A percentile compares a stretch with the other conserved stretches of the same genome.
These are phyloP conservation scores for Phaetusa simplex DNA, from an alignment of 2,113 vertebrate genomes.

Conservation along the genomic window DNA sequence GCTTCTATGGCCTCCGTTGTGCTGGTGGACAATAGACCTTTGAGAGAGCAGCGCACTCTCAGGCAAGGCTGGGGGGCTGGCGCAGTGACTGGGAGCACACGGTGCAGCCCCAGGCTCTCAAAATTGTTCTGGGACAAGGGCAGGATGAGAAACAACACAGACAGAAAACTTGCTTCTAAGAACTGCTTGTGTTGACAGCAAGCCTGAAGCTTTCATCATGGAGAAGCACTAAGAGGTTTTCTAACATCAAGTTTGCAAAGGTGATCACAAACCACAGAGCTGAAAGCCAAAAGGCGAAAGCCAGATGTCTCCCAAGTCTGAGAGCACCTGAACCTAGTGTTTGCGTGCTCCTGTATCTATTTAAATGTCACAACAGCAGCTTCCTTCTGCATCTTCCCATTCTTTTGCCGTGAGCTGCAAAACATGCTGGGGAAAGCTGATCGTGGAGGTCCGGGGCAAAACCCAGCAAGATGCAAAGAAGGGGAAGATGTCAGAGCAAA, in stretches of 20 bases:
- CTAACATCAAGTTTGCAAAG: not conserved
- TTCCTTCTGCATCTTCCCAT: not conserved
- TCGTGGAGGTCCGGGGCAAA: not conserved
- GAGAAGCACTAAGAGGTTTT: not conserved
- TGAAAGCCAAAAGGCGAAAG: not conserved
- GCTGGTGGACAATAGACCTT: not conserved
- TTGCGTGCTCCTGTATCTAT: not conserved
- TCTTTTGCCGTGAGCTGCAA: not conserved
- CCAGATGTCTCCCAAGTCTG: not conserved
- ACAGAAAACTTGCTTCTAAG: not conserved
- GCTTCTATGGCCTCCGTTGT: not conserved
- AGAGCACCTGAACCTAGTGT: not conserved
- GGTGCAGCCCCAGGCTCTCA: not conserved
- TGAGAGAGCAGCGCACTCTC: not conserved
- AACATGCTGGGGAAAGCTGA: not conserved
- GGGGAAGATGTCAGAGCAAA: not conserved
- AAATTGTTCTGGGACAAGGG: not conserved
- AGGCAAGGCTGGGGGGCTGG: not conserved
- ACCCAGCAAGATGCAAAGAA: not conserved
- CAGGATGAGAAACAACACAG: not conserved
- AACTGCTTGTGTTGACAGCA: not conserved
- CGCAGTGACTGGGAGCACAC: accelerated
- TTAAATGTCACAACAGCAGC: not conserved
- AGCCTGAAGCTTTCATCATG: not conserved
- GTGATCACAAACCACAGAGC: not conserved